These are phyloP conservation scores for Dasyornis broadbenti DNA, from an alignment of 2,113 vertebrate species.

Conservation along the genomic window DNA sequence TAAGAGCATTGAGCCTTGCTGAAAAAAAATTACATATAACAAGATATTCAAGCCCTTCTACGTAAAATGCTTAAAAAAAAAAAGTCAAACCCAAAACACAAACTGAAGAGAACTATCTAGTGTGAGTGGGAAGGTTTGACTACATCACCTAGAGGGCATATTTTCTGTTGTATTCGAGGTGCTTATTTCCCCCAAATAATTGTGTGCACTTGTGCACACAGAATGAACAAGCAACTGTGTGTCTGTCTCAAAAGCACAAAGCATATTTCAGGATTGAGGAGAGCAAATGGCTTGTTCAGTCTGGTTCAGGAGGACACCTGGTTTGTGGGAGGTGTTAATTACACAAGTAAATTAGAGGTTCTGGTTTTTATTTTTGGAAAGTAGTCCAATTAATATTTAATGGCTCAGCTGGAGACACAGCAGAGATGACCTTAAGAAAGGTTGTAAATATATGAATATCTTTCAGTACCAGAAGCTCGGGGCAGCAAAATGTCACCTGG, in stretches of 20 bases:
- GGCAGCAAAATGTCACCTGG: constrained; percentile 28
- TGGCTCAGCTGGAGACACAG: constrained; percentile 42
- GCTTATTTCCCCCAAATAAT: not conserved
- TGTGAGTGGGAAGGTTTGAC: not conserved
- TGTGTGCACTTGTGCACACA: not conserved
- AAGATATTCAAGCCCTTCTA: not conserved
- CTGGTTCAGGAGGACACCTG: constrained; percentile 31
- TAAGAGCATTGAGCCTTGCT: not conserved
- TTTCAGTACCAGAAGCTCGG: not conserved
- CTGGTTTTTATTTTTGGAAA: constrained; percentile 52
- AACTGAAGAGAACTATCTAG: not conserved
- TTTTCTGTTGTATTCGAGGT: not conserved
- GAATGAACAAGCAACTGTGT: not conserved
- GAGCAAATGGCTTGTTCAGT: not conserved
- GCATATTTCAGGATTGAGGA: not conserved
- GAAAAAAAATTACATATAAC: not conserved
- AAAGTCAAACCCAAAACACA: not conserved
- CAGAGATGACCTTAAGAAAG: constrained; percentile 54
- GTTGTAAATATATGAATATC: constrained; percentile 18
- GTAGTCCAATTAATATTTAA: constrained; percentile 55
- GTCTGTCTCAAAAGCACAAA: not conserved
- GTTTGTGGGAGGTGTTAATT: constrained; percentile 48
- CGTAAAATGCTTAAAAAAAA: not conserved
- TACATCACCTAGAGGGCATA: not conserved
- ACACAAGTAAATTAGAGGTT: constrained; percentile 34